A percentile compares a stretch with the other conserved stretches of the same genome.
Conservation (phyloP, 92 coral and sea anemone species). For the Porites cylindrica region DNA sequence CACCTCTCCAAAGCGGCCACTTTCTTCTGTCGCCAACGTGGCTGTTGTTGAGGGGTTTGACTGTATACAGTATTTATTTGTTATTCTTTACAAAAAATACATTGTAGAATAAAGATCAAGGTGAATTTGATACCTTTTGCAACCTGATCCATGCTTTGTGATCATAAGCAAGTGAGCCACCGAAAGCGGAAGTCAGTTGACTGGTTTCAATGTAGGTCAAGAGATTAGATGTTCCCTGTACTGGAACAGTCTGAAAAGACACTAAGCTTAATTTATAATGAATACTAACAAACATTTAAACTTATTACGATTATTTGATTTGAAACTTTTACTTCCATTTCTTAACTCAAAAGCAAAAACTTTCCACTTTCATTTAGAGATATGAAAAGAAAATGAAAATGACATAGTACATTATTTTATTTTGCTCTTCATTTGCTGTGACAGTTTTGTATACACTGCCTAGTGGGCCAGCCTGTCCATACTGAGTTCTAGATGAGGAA, state of each 20-base stretch:
- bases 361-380: too few relatives aligned
- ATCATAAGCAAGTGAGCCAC: constrained; percentile 82
- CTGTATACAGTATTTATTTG: background rate
- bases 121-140: constrained; percentile 75
- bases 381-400: too few relatives aligned
- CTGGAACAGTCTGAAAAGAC: constrained; percentile 53
- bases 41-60: too few relatives aligned
- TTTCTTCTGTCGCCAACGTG: too few relatives aligned
- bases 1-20: too few relatives aligned
- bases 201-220: constrained; percentile 78
- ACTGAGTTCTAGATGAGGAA: background rate
- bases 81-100: background rate
- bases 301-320: too few relatives aligned
- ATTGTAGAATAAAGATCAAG: background rate
- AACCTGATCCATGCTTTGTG: constrained; percentile 83
- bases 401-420: too few relatives aligned
- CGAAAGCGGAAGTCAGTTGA: constrained; percentile 77
- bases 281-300: too few relatives aligned
- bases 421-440: too few relatives aligned
- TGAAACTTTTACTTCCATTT: background rate
- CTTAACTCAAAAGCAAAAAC: too few relatives aligned
- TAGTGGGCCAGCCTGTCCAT: too few relatives aligned
- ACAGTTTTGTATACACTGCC: too few relatives aligned
- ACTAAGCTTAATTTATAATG: background rate
- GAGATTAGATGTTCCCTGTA: constrained; percentile 77